Evolutionary conservation across 2,888 invertebrate genomes (phyloP), one percentile per base, ranked within the genome.

Genomic region (Asteroscopus sphinx): DNA sequence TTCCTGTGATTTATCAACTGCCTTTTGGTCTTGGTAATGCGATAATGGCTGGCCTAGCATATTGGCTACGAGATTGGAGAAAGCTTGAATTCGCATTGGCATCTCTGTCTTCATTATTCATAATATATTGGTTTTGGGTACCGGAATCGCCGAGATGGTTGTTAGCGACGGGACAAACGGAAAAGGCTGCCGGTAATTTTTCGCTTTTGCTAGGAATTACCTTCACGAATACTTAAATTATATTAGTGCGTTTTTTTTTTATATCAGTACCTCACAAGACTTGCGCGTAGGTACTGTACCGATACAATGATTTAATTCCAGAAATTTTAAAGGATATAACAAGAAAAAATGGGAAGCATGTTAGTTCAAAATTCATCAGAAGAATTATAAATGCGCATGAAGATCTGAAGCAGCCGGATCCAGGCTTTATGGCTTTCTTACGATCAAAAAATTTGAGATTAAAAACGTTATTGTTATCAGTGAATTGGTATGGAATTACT

Each of bases 81-180:
- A 85, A 94, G 60, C 84, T 96, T 9, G 95, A 96, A 79, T 87
- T 96, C 21, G 86, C 91, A 5, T 83, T 96, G 46, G 95, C 95
- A 0, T 65, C 89, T 1, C 69, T 95, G 13, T 95, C 95, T 15
- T 86, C 92, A n/a, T 39, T 95, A 1, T 95, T 87, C 68, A 82
- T 95, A 26, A 59, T 87, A 0, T 93, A 90, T 73, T 90, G 89
- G 86, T 91, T 95, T 87, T 86, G 91, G 39, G 80, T 96, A 72
- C 94, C 95, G 0, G 96, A 96, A 83, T 96, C 96, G 0, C 96
- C 96, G 0, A 86, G 96, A 59, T 96, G 96, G 96, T 83, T 96
- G 25, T 71, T 96, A 51, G 95, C 95, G 8, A 94, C 93, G 13
- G 95, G 95, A 2, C 88, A 88, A 73, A 89, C 83, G 32, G 86